These are phyloP conservation scores for Lasius fuliginosus DNA, from an alignment of 2,888 invertebrate genomes.

Conservation along the genomic window DNA sequence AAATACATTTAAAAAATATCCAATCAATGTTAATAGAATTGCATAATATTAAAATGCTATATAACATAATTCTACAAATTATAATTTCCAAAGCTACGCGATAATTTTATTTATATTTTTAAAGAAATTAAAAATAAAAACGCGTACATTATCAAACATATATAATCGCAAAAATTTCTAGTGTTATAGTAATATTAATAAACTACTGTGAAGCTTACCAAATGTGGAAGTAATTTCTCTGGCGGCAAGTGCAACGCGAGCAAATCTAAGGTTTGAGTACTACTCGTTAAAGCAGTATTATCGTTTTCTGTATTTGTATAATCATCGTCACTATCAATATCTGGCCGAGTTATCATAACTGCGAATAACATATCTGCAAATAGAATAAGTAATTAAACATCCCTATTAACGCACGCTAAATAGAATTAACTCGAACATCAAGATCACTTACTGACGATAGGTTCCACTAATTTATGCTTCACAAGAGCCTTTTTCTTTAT, in stretches of 20 bases:
- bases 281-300: constrained; percentile 89
- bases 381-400: neutral
- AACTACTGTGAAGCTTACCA: constrained; percentile 86
- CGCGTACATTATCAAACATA: neutral
- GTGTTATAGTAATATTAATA: neutral
- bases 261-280: constrained; percentile 92
- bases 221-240: constrained; percentile 91
- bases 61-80: neutral
- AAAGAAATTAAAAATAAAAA: neutral
- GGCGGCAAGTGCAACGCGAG: constrained; percentile 92
- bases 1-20: neutral
- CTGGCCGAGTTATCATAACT: constrained; percentile 89
- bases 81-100: neutral
- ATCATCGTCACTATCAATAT: constrained; percentile 89
- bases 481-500: constrained; percentile 91
- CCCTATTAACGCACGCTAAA: neutral
- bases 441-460: constrained; percentile 85
- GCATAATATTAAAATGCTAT: neutral
- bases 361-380: constrained; percentile 89
- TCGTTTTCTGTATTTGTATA: constrained; percentile 90
- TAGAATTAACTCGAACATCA: neutral
- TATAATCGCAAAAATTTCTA: neutral
- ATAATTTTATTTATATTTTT: constrained; percentile 9
- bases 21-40: neutral
- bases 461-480: constrained; percentile 91